Conservation (phyloP, 2,888 invertebrate species). For the Mimas tiliae region DNA sequence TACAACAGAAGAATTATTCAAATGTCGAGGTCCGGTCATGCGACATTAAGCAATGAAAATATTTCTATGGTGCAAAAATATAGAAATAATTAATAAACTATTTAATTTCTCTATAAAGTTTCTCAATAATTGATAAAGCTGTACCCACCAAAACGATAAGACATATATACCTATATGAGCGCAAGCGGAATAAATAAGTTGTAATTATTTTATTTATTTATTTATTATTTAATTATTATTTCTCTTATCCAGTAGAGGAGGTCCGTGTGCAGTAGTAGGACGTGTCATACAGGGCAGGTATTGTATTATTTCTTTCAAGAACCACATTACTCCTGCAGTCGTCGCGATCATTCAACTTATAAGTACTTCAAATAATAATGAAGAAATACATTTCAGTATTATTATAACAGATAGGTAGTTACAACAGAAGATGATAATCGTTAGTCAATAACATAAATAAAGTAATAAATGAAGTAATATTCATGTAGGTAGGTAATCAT, state of each 20-base stretch:
- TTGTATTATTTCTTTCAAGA: background rate
- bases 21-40: background rate
- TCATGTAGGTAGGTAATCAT: slow-evolving; percentile 31
- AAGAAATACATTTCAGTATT: too few relatives aligned
- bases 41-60: background rate
- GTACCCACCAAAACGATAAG: background rate
- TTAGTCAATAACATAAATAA: slow-evolving; percentile 3
- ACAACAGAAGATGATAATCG: slow-evolving; percentile 7
- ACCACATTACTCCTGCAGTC: background rate
- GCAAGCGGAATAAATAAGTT: background rate
- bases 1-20: background rate
- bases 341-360: background rate
- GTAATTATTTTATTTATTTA: background rate
- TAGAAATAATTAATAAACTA: background rate
- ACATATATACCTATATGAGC: background rate
- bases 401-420: background rate
- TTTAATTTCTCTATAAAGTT: background rate
- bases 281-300: too few relatives aligned
- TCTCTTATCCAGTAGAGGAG: too few relatives aligned
- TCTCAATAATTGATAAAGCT: background rate
- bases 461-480: slow-evolving; percentile 18
- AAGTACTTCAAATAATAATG: too few relatives aligned
- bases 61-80: background rate
- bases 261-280: too few relatives aligned
- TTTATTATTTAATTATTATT: too few relatives aligned